Evolutionary conservation across 2,113 vertebrate species (phyloP), one percentile per base, ranked within the genome.

Genomic region (Bujurquina vittata): DNA sequence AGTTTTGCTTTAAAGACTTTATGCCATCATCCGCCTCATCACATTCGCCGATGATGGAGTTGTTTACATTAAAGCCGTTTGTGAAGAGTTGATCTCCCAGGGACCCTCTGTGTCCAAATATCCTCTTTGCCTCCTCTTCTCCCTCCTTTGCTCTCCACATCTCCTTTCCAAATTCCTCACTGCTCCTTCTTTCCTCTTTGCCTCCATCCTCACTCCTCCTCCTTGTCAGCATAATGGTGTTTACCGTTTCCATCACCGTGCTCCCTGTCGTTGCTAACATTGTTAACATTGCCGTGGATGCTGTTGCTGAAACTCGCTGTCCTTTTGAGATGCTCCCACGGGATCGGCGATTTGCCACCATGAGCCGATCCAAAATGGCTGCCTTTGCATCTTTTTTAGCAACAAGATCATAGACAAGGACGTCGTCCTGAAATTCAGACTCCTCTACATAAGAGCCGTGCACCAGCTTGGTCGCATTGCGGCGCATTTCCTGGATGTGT

Each of bases 401-500:
- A 15, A 98, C 96, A 0, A 99, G 93, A 87, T 97, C 94, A 58
- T 99, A 99, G 74, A 98, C 97, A 88, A 97, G 95, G 29, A 98
- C 95, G 2, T 99, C 98, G 3, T 98, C 97, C 93, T 98, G 96
- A 72, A 99, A 99, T 84, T 99, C 98, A 0, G 96, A 96, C 61
- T 99, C 98, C 69, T 99, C 98, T 0, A 98, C 95, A 29, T 99
- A 99, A 7, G 97, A 95, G 4, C 97, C 93, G 0, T 90, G 96
- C 83, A 99, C 89, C 40, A 98, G 93, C 94, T 96, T 96, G 81
- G 96, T 96, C 17, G 97, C 97, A 1, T 87, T 97, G 85, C 95
- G 97, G 61, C 96, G 95, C 98, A 99, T 97, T 90, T 98, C 97
- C 80, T 97, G 97, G 87, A 99, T 97, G 93, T 99, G 96, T 76